Base-by-base conservation (phyloP, 2,888 invertebrate genomes). In the Lucinisca nassula region DNA sequence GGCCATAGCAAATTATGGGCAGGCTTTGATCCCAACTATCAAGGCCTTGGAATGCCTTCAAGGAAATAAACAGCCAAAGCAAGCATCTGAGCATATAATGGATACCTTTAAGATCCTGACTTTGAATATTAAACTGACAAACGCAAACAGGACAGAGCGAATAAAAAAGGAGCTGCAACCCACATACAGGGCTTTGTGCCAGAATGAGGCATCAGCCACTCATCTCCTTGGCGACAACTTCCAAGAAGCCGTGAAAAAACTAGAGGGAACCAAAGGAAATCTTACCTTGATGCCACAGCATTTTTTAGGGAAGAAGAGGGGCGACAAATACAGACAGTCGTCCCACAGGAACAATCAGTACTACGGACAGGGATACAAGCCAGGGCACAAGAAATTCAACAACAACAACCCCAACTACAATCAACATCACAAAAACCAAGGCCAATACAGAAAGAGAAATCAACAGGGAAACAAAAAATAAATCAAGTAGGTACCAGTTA, bases 71-170 rank as follows among this genome's bases (percentile, higher is more conserved):
- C 8, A 21, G 51, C 55, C 73, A 40, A 12, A 30, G 38, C 49
- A 73, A 58, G 30, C 58, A 4, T 8, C 61, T 27, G 61, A 61
- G 32, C 21, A 12, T 24, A 21, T 61, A 4, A 61, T 61, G 37
- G 83, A 83, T 70, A 40, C 78, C 2, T 78, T 83, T 30, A 83
- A 83, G 37, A 76, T 83, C 32, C 45, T 83, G 32, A 37, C 83
- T n/a, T 55, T 72, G 24, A 17, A 37, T 12, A 70, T 78, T 4
- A 58, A 58, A 30, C 51, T 78, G 24, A 51, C 78, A 14, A 76
- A 82, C n/a, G n/a, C n/a, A n/a, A n/a, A n/a, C n/a, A n/a, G n/a
- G n/a, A 30, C 70, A 30, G 82, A 78, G 12, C 77, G 32, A 37
- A 73, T 83, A 21, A 78, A 72, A 55, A 77, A n/a, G 24, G 83